Base-by-base conservation (phyloP, 2,797 vertebrate genomes). In the Sebastes iracundus region DNA sequence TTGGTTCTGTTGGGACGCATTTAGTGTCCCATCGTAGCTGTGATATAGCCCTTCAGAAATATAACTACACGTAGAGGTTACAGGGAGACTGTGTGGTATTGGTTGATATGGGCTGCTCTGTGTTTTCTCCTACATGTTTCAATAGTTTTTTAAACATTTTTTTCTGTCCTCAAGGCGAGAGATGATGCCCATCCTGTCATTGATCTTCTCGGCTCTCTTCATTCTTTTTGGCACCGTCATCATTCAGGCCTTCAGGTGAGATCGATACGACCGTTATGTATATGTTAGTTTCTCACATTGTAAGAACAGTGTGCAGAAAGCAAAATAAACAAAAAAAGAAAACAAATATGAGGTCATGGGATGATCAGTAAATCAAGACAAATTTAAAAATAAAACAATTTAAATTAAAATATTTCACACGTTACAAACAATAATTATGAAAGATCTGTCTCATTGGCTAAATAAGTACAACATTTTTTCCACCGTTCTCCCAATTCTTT, bases 151-250 rank as follows among this genome's bases (percentile, higher is more conserved):
- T 42, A 16, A 42, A 3, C 6, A 0, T 0, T 30, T 18, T 70
- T 79, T 46, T 0, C 10, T 80, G 13, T 65, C 53, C 53, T 78
- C 6, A 73, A 99, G 98, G 98, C 93, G 97, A 84, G 98, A 99
- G 89, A 97, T 99, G 97, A 99, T 99, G 97, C 98, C 98, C 1
- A 95, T 99, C 32, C 93, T 99, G 65, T 99, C 98, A 5, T 90
- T 99, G 90, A 96, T 99, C 87, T 99, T 99, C 95, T 99, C 98
- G 0, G 98, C 96, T 0, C 96, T 99, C 81, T 99, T 99, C 94
- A 98, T 99, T 88, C 96, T 99, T 75, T 99, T 99, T 11, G 98
- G 98, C 85, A 98, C 98, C 0, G 97, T 99, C 79, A 97, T 99
- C 16, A 96, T 99, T 75, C 98, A 99, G 90, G 97, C 98, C 22